Base-by-base conservation (phyloP, 1,140 invertebrate species). In the Aethina tumida region DNA sequence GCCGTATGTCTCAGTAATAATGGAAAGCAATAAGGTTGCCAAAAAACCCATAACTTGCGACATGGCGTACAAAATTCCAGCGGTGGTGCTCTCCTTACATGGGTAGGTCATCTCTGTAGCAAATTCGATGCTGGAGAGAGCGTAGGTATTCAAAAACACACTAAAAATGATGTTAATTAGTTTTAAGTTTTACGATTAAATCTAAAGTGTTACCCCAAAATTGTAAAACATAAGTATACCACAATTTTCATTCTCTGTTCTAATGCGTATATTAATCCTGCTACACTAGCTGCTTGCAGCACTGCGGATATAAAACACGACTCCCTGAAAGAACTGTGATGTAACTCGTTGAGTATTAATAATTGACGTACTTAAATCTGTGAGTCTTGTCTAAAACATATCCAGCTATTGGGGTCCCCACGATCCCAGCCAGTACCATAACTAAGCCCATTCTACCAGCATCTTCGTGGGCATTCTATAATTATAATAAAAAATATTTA, bases 371-470 rank as follows among this genome's bases (percentile, higher is more conserved):
- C 50, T 52, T 53, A n/a, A 40, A 78, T 43, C 64, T 66, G 13
- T 70, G 63, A 1, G 73, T 76, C 41, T 64, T 75, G 41, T 87
- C 83, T 14, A 87, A 60, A 58, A 78, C 69, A 28, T 80, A 50
- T 7, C 84, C 84, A 31, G 74, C 74, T 16, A 73, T 53, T 3
- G 86, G 61, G 2, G 81, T 73, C 6, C 82, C 83, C 0, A 71
- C 16, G 58, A 85, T 74, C 27, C 84, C 84, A 12, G 69, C 64
- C 1, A 83, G 42, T 2, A 84, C 74, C 32, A 86, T 71, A 1
- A 73, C 59, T 6, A 85, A 56, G 5, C 84, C 84, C 45, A 86
- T 78, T 43, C 68, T 58, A n/a, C 84, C 83, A 12, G 74, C 74
- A 46, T 74, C 69, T 49, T 72, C 60, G 42, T 71, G 68, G 26